Evolutionary conservation across 2,888 invertebrate species (phyloP), one percentile per base, ranked within the genome.

Genomic region (Ennomos fuscantarius): DNA sequence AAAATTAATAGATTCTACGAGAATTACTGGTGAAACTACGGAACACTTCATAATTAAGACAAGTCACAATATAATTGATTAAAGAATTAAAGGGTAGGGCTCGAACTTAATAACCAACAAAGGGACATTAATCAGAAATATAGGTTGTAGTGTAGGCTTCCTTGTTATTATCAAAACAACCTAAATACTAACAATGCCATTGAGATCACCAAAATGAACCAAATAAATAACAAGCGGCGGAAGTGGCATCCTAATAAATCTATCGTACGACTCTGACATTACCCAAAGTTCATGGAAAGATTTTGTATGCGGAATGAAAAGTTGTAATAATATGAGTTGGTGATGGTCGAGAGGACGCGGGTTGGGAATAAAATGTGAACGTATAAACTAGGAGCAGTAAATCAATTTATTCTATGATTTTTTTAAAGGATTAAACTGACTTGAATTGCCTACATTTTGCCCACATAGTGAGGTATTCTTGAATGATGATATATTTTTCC

Each of bases 261-360:
- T 44, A 48, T 57, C 24, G 56, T 52, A 52, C 43, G 35, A 48
- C 11, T 60, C 55, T 52, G 62, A 60, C 62, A 56, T 62, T 56
- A 60, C 32, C 46, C 37, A 64, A 66, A 68, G 66, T 63, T 62
- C 62, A 61, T 47, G 55, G 43, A 50, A 56, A 60, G 54, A 63
- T 58, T 55, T 39, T 44, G 60, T 50, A 53, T 59, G 44, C 53
- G 56, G 62, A 61, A 61, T 64, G 54, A 62, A 62, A 62, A 66
- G 53, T 62, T 55, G 55, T 59, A 61, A 61, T 66, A 62, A 59
- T 60, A 64, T 55, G 60, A 64, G 69, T 65, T 68, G 61, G 60
- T 62, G 68, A 69, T 63, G 54, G 63, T 34, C 40, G 59, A 43
- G 40, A 53, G 47, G 43, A 57, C 49, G 46, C 31, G 51, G 51